Evolutionary conservation across 2,888 invertebrate species (phyloP), one percentile per base, ranked within the genome.

Genomic region (Villa cingulata): DNA sequence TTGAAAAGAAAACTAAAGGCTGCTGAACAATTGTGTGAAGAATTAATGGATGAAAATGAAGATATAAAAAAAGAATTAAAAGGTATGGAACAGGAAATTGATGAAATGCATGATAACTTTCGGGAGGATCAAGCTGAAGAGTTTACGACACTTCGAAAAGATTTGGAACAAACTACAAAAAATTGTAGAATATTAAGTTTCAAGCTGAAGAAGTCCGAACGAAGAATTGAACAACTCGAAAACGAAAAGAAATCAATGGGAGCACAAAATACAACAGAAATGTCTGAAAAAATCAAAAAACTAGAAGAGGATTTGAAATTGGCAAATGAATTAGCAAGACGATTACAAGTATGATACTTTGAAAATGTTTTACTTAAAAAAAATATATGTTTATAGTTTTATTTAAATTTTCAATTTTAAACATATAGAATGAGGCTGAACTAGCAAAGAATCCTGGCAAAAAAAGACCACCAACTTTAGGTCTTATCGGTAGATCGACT

Each of bases 141-240:
- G 64, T 96, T 96, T 64, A 83, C 89, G 3, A 88, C 88, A 46
- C 68, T 98, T 43, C 87, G 95, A 71, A 86, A 92, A 62, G 96
- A 96, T 67, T 75, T 98, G 55, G 97, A 98, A 62, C 89, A 91
- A 62, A 89, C 92, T 4, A 91, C 92, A 43, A 99, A 98, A 68
- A 97, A 97, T 71, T 97, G 97, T 71, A 78, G 98, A 58, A 92
- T 98, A 57, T 76, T 98, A 54, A 96, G 97, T 56, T 98, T 98
- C 71, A 98, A 98, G 70, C 72, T 98, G 55, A 81, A 96, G 61
- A 98, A 98, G 75, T 81, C 90, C 44, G 98, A 99, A 68, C 78
- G 96, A 51, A 83, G 81, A 66, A 77, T 83, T 45, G 90, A 90
- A 47, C 84, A 89, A 59, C 70, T 91, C 19, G 95, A 95, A 63